Evolutionary conservation across 2,888 invertebrate genomes (phyloP), one percentile per base, ranked within the genome.

Genomic region (Cantharis rufa): DNA sequence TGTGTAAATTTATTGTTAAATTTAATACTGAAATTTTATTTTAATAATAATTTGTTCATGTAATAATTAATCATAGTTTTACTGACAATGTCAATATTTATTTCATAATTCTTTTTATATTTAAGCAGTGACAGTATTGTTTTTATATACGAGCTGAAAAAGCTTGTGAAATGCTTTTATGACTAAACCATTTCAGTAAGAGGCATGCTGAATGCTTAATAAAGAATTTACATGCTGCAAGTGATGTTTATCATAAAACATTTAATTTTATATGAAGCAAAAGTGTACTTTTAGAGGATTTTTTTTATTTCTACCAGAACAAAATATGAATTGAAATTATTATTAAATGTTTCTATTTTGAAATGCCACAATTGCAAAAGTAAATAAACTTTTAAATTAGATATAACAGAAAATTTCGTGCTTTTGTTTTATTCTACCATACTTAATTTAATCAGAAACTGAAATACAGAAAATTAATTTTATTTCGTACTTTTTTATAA

Each of bases 171-270:
- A 66, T 66, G 64, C 24, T 66, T 66, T 66, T 66, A 66, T 66
- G 64, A 66, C 64, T 66, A 21, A 24, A 16, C 18, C 64, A 66
- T 66, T 66, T 66, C 64, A 66, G 64, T 66, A 66, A 66, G 64
- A 66, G 21, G 64, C 64, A 66, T 21, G 64, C 64, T 66, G 64
- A 66, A 66, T 66, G 64, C 64, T 66, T 66, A 66, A 66, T 66
- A 66, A 66, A 66, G 64, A 66, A 66, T 66, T 66, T 66, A 66
- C 64, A 66, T 66, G 64, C 64, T 66, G 64, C 64, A 66, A 66
- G 64, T 66, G 64, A 66, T 66, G 64, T 66, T 66, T 66, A 66
- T 66, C 18, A 66, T 66, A 66, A 66, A 66, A 66, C 64, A 66
- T 66, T 66, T 66, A 66, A 66, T 66, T 66, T 66, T 66, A 66